These are phyloP conservation scores for Archips xylosteana DNA, from an alignment of 2,888 invertebrate genomes.

Conservation along the genomic window DNA sequence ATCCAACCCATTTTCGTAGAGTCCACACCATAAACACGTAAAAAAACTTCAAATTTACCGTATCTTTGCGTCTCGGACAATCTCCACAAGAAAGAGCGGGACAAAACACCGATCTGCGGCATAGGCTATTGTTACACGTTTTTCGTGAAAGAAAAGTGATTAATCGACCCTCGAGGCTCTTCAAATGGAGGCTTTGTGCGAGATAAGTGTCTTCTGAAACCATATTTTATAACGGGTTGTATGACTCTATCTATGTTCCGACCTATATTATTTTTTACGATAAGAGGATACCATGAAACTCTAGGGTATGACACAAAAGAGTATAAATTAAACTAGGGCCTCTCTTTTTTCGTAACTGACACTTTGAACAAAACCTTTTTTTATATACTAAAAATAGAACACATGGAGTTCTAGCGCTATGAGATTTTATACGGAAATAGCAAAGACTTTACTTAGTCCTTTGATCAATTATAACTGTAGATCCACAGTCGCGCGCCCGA, in stretches of 20 bases:
- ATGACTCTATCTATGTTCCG: conserved; percentile 11
- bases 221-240: conserved; percentile 31
- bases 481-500: too few relatives aligned
- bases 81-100: conserved; percentile 2
- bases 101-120: conserved; percentile 13
- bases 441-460: too few relatives aligned
- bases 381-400: too few relatives aligned
- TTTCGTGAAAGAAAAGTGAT: conserved; percentile 41
- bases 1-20: neutral
- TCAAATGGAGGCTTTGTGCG: conserved; percentile 36
- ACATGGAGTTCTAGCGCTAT: too few relatives aligned
- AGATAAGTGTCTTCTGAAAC: conserved; percentile 38
- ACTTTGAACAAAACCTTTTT: too few relatives aligned
- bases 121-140: conserved; percentile 16
- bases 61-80: neutral
- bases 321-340: too few relatives aligned
- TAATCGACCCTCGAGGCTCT: conserved; percentile 37
- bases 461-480: too few relatives aligned
- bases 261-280: neutral
- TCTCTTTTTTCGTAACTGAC: too few relatives aligned
- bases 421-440: too few relatives aligned
- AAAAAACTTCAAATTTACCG: neutral
- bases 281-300: neutral
- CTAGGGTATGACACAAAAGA: too few relatives aligned
- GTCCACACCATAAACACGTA: neutral